Evolutionary conservation across 2,797 vertebrate genomes (phyloP).

Genomic region (Jordanella pulchra): DNA sequence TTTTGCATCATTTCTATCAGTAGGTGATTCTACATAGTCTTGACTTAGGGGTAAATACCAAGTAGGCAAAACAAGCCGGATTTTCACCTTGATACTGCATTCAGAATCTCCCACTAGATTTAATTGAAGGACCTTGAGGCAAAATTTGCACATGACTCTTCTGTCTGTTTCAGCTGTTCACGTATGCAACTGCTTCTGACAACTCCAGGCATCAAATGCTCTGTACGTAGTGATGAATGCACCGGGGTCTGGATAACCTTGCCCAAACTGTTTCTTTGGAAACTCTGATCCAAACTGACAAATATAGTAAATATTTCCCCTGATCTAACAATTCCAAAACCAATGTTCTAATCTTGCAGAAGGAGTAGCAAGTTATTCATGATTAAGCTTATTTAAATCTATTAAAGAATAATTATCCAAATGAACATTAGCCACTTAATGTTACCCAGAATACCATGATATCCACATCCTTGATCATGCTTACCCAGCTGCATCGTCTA

Average conservation of each 20-base stretch:
- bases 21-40: not conserved
- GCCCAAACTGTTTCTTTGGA: slow-evolving; percentile 34
- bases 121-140: not conserved
- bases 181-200: not conserved
- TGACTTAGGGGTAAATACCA: not conserved
- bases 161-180: no score
- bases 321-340: slow-evolving; percentile 16
- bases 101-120: not conserved
- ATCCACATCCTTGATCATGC: not conserved
- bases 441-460: not conserved
- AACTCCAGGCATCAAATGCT: not conserved
- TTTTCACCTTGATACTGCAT: not conserved
- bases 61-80: not conserved
- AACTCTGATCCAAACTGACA: slow-evolving; percentile 23
- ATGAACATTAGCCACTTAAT: not conserved
- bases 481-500: slow-evolving; percentile 2
- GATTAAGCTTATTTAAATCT: slow-evolving; percentile 26
- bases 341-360: slow-evolving; percentile 26
- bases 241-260: not conserved
- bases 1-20: not conserved
- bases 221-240: not conserved
- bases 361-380: slow-evolving; percentile 16
- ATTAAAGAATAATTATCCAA: not conserved
- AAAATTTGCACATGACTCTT: not conserved
- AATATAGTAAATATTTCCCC: slow-evolving; percentile 24